These are phyloP conservation scores for Cyanoderma ruficeps DNA, from an alignment of 2,113 vertebrate genomes.

Conservation along the genomic window DNA sequence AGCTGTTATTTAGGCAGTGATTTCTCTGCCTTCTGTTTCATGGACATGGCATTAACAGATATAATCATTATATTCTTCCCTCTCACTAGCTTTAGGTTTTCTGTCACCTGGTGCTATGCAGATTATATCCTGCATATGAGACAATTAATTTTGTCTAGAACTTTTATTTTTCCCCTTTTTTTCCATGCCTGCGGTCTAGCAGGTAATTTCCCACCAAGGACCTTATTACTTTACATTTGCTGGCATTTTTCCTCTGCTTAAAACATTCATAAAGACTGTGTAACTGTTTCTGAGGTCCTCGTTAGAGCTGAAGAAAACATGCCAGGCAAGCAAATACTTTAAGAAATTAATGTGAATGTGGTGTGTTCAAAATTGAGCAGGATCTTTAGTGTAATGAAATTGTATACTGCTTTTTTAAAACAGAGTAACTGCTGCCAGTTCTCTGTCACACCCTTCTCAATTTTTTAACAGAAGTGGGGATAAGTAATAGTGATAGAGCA, in stretches of 20 bases:
- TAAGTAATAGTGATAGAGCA: neutral
- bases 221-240: slow-evolving; percentile 36
- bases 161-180: slow-evolving; percentile 6
- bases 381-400: neutral
- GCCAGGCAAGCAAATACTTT: neutral
- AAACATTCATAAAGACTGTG: neutral
- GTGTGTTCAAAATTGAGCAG: neutral
- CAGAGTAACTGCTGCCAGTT: neutral
- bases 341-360: neutral
- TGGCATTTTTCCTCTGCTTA: slow-evolving; percentile 12
- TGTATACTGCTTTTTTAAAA: neutral
- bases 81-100: neutral
- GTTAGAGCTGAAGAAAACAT: slow-evolving; percentile 3
- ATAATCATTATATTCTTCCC: neutral
- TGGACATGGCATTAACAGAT: neutral
- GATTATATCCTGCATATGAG: neutral
- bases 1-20: neutral
- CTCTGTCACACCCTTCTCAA: neutral
- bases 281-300: slow-evolving; percentile 10
- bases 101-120: neutral
- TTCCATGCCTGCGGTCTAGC: neutral
- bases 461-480: neutral
- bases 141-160: slow-evolving; percentile 24
- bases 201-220: slow-evolving; percentile 17
- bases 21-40: neutral